Conservation (phyloP, 35 echinoderm and acorn worm genomes). For the Strongylocentrotus purpuratus region DNA sequence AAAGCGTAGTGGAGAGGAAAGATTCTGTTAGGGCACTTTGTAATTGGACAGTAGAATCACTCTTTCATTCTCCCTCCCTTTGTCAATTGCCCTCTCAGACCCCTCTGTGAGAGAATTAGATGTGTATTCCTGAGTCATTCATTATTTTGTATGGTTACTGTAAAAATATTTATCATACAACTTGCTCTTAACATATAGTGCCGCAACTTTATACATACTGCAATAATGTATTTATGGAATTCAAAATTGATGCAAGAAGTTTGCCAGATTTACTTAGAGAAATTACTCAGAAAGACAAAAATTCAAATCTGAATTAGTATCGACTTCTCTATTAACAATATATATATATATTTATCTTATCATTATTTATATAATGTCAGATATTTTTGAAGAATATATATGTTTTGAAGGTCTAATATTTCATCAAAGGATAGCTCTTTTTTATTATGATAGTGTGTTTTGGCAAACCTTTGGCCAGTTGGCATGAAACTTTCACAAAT, state of each 20-base stretch:
- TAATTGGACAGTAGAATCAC: no score
- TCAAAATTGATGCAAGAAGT: background rate
- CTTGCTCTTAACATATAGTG: background rate
- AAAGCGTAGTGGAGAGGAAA: no score
- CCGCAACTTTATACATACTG: background rate
- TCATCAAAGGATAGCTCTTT: background rate
- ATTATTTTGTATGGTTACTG: background rate
- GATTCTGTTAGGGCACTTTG: no score
- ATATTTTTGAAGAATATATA: no score
- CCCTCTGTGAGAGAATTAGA: background rate
- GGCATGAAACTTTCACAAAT: no score
- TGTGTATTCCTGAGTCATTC: background rate
- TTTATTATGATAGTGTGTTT: background rate
- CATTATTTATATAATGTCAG: background rate
- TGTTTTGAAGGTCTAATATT: background rate
- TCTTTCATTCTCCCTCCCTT: no score
- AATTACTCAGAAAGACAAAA: background rate
- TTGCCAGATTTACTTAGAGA: background rate
- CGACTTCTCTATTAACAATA: background rate
- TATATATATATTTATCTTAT: background rate
- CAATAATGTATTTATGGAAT: background rate
- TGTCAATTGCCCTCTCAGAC: no score
- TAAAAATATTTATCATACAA: constrained; percentile 13
- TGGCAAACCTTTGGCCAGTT: no score
- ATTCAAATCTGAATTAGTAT: background rate